phyloP scores from a whole-genome alignment of 1,140 invertebrate genomes.

The Cotesia glomerata region DNA sequence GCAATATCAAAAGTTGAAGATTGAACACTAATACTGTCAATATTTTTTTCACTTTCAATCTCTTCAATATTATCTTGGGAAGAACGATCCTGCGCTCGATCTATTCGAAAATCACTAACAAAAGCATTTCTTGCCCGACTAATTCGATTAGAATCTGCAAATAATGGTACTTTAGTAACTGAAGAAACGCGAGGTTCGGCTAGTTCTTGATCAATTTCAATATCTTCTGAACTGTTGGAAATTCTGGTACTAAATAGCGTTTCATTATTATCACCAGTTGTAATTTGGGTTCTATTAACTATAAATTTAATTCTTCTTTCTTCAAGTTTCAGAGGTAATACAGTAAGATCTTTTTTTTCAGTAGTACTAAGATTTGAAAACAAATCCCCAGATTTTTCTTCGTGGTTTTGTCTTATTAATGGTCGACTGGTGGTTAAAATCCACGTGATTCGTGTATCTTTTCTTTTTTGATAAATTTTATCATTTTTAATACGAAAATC shows the following conservation, averaged over 20 bases:
- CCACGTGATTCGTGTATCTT: constrained; percentile 47
- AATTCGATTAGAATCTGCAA: constrained; percentile 45
- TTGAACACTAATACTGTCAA: constrained; percentile 26
- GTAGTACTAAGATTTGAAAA: constrained; percentile 27
- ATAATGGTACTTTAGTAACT: constrained; percentile 45
- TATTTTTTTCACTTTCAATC: constrained; percentile 30
- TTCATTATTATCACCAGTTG: constrained; percentile 12
- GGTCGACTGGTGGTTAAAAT: constrained; percentile 42
- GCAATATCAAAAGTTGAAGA: constrained; percentile 68
- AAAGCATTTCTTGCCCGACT: constrained; percentile 53
- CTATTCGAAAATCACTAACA: constrained; percentile 46
- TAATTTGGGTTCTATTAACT: constrained; percentile 41
- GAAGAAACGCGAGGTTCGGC: constrained; percentile 40
- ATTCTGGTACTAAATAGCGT: constrained; percentile 33
- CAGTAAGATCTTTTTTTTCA: constrained; percentile 48
- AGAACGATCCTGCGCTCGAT: constrained; percentile 44
- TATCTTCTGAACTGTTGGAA: constrained; percentile 45
- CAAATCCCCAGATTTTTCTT: constrained; percentile 30
- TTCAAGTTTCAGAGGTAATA: constrained; percentile 47
- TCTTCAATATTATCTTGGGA: constrained; percentile 39
- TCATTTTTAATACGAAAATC: background rate
- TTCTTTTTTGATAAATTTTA: constrained; percentile 18
- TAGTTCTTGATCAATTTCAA: constrained; percentile 42
- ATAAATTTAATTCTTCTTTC: constrained; percentile 41
- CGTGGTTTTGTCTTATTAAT: constrained; percentile 29